Conservation (phyloP, 2,113 vertebrate species). For the Xiphophorus couchianus region DNA sequence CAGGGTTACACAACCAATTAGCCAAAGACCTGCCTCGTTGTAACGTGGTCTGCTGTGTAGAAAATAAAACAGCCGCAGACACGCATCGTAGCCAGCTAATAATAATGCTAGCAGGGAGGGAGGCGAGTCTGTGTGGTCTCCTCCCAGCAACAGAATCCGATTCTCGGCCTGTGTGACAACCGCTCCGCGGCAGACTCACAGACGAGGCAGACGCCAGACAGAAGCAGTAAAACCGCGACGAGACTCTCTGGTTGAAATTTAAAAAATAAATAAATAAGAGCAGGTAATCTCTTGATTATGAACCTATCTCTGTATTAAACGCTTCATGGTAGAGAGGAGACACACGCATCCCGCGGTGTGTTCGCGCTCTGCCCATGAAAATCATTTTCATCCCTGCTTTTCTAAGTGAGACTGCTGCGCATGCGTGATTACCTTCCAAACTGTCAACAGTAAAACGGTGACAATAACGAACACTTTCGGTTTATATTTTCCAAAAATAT, state of each 20-base stretch:
- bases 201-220: not conserved
- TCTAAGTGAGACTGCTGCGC: slow-evolving; percentile 36
- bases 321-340: slow-evolving; percentile 29
- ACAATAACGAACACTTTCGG: not conserved
- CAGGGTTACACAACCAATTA: slow-evolving; percentile 35
- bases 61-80: slow-evolving; percentile 49
- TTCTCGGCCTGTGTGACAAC: slow-evolving; percentile 68
- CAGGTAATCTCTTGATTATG: not conserved
- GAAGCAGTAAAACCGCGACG: not conserved
- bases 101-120: slow-evolving; percentile 51
- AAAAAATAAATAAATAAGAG: not conserved
- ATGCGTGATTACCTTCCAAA: slow-evolving; percentile 59
- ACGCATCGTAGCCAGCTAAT: slow-evolving; percentile 71
- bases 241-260: too few relatives aligned
- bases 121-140: slow-evolving; percentile 61
- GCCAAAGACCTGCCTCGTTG: slow-evolving; percentile 42
- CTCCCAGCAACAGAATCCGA: slow-evolving; percentile 75
- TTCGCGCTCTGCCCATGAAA: slow-evolving; percentile 63
- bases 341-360: slow-evolving; percentile 13
- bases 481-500: not conserved
- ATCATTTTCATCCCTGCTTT: slow-evolving; percentile 45
- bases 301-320: slow-evolving; percentile 26
- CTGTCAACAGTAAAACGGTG: not conserved
- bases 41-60: slow-evolving; percentile 40
- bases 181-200: slow-evolving; percentile 46